Conservation (phyloP, 2,888 invertebrate species). For the Parnassius apollo region DNA sequence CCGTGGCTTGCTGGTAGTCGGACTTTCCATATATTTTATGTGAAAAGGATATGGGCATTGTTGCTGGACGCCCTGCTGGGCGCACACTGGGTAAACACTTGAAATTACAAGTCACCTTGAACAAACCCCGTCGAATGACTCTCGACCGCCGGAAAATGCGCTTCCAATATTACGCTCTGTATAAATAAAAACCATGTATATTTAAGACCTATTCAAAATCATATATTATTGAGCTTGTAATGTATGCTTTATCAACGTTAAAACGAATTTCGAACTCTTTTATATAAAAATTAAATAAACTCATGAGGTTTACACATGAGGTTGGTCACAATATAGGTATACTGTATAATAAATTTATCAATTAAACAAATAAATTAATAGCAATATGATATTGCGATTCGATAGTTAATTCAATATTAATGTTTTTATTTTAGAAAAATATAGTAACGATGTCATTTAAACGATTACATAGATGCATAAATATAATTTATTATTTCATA, state of each 20-base stretch:
- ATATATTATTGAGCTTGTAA: background rate
- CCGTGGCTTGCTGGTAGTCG: slow-evolving; percentile 67
- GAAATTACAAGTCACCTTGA: slow-evolving; percentile 75
- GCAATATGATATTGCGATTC: too few relatives aligned
- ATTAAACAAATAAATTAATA: too few relatives aligned
- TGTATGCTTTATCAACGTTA: too few relatives aligned
- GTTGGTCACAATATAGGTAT: too few relatives aligned
- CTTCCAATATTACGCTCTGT: slow-evolving; percentile 76
- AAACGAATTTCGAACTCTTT: too few relatives aligned
- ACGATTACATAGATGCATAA: too few relatives aligned
- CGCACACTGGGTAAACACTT: slow-evolving; percentile 73
- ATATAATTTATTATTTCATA: background rate
- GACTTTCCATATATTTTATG: slow-evolving; percentile 80
- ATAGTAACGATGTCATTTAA: too few relatives aligned
- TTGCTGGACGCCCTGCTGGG: slow-evolving; percentile 73
- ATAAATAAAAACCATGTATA: slow-evolving; percentile 51
- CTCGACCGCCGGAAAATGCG: slow-evolving; percentile 56
- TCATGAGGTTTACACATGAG: too few relatives aligned
- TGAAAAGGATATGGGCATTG: slow-evolving; percentile 80
- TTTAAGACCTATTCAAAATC: slow-evolving; percentile 14
- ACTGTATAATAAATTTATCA: too few relatives aligned
- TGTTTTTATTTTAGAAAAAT: too few relatives aligned
- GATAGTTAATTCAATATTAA: too few relatives aligned
- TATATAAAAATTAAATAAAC: too few relatives aligned
- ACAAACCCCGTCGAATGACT: slow-evolving; percentile 41